Conservation (phyloP, 2,888 invertebrate genomes). For the Ectemnius cavifrons region DNA sequence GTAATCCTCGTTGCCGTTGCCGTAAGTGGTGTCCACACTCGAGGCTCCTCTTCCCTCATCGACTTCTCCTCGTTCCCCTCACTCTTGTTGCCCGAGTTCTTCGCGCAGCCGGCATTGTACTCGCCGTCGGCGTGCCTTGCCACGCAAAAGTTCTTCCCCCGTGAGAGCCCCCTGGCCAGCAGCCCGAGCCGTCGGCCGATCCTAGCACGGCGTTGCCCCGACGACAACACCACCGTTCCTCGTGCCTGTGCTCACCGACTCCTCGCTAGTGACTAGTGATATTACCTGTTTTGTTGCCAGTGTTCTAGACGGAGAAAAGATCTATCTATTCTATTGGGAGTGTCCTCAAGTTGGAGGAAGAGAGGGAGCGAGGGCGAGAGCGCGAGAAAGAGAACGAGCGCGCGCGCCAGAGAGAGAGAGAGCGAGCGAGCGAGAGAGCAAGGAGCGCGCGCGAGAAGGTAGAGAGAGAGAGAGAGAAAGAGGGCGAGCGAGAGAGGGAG, state of each 20-base stretch:
- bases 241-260: constrained; percentile 61
- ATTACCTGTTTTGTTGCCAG: constrained; percentile 50
- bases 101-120: constrained; percentile 14
- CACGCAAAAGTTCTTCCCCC: constrained; percentile 63
- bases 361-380: neutral
- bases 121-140: constrained; percentile 53
- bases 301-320: constrained; percentile 31
- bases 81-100: constrained; percentile 22
- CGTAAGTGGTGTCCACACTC: constrained; percentile 62
- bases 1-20: constrained; percentile 59
- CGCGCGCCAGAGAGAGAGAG: no score
- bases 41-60: constrained; percentile 43
- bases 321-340: constrained; percentile 36
- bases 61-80: constrained; percentile 7
- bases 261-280: constrained; percentile 67
- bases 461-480: neutral
- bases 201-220: constrained; percentile 59
- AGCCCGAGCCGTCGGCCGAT: constrained; percentile 54
- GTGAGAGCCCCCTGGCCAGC: constrained; percentile 57
- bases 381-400: neutral
- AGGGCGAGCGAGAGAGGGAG: no score
- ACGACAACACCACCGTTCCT: constrained; percentile 51
- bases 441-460: neutral
- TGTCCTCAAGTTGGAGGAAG: constrained; percentile 16
- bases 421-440: no score